Evolutionary conservation across 2,888 invertebrate species (phyloP).

Genomic region (Rhodophaea formosa): DNA sequence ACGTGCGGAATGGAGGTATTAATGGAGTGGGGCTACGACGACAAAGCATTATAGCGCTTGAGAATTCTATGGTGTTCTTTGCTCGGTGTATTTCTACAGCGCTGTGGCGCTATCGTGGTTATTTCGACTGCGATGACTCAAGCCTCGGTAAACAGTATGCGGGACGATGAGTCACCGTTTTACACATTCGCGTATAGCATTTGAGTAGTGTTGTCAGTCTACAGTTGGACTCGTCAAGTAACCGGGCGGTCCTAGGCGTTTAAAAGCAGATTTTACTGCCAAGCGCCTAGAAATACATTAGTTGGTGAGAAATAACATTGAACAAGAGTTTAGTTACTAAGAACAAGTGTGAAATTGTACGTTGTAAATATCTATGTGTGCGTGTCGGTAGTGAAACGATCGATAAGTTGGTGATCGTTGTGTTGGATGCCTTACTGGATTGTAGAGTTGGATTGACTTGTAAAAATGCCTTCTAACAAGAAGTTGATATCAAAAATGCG

Average conservation of each 20-base stretch:
- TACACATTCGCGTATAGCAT: conserved; percentile 82
- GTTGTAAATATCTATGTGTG: conserved; percentile 68
- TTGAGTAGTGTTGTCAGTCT: conserved; percentile 80
- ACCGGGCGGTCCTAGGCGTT: conserved; percentile 69
- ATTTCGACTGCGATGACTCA: conserved; percentile 74
- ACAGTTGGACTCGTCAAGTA: conserved; percentile 76
- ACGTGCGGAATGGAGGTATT: conserved; percentile 80
- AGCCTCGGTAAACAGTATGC: conserved; percentile 81
- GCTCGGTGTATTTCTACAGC: conserved; percentile 46
- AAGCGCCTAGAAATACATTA: conserved; percentile 59
- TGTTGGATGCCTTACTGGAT: conserved; percentile 62
- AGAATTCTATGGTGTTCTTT: conserved; percentile 36
- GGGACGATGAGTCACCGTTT: conserved; percentile 82
- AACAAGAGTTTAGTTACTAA: conserved; percentile 49
- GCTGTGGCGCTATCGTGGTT: conserved; percentile 61
- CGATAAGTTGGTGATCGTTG: conserved; percentile 71
- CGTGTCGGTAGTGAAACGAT: conserved; percentile 76
- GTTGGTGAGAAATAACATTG: conserved; percentile 53
- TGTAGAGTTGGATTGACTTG: conserved; percentile 37
- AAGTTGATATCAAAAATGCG: conserved; percentile 72
- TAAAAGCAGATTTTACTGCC: conserved; percentile 72
- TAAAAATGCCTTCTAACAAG: conserved; percentile 75
- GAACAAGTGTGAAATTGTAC: conserved; percentile 76
- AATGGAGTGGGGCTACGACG: conserved; percentile 67
- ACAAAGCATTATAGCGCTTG: conserved; percentile 67